A percentile compares a stretch with the other conserved stretches of the same genome.
These are phyloP conservation scores for Drosophila pectinifera DNA, from an alignment of 1,140 invertebrate genomes.

Conservation along the genomic window DNA sequence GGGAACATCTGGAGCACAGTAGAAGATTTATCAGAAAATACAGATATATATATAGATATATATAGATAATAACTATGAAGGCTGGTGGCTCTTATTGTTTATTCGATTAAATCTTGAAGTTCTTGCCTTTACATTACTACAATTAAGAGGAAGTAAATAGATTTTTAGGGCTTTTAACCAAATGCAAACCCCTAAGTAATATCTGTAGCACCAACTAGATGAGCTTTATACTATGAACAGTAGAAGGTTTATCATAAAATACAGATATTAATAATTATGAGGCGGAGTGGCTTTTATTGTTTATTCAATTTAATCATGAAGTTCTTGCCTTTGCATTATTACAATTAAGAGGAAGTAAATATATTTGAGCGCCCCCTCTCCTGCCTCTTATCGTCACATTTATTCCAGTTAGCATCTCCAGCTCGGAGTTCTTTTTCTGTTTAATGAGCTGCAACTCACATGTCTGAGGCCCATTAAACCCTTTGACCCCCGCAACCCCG, in stretches of 20 bases:
- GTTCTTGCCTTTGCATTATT: not conserved
- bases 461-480: slow-evolving; percentile 71
- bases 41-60: no score
- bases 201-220: no score
- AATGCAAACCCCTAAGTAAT: no score
- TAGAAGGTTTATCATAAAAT: no score
- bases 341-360: not conserved
- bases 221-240: no score
- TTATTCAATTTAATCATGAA: not conserved
- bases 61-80: no score
- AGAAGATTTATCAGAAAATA: no score
- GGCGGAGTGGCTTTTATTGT: not conserved
- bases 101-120: not conserved
- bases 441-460: slow-evolving; percentile 67
- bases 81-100: not conserved
- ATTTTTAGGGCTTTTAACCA: no score
- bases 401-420: slow-evolving; percentile 14
- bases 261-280: no score
- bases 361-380: not conserved
- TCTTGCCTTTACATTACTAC: not conserved
- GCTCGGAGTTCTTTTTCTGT: slow-evolving; percentile 27
- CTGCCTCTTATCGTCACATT: slow-evolving; percentile 11
- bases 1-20: no score
- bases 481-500: slow-evolving; percentile 57
- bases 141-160: not conserved